Percentiles rank a stretch among this genome's conserved stretches.
phyloP scores from a whole-genome alignment of 2,888 invertebrate species.

The Neoascia interrupta region DNA sequence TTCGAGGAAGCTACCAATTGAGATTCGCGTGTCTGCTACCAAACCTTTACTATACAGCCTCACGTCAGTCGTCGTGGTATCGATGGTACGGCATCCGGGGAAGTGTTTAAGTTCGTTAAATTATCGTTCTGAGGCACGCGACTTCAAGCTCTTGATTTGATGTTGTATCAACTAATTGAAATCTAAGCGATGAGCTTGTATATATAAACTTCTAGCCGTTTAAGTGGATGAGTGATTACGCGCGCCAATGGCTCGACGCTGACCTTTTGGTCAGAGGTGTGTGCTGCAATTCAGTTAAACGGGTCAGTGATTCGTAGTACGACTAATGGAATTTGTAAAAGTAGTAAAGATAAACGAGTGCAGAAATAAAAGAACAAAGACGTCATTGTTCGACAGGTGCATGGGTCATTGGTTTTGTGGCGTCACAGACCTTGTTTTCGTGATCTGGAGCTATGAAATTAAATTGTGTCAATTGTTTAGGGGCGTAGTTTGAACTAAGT shows the following conservation, averaged over 20 bases:
- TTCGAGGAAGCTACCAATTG: no score
- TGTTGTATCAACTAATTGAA: slow-evolving; percentile 62
- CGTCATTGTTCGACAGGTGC: slow-evolving; percentile 48
- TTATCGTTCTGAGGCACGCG: slow-evolving; percentile 55
- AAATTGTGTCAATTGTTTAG: no score
- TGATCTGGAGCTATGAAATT: no score
- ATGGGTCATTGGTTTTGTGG: slow-evolving; percentile 15
- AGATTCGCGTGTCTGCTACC: no score
- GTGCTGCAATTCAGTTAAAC: slow-evolving; percentile 52
- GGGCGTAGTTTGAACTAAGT: no score
- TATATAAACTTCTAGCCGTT: slow-evolving; percentile 15
- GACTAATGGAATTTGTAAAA: slow-evolving; percentile 3
- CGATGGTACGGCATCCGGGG: no score
- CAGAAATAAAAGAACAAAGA: no score
- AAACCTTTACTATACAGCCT: no score
- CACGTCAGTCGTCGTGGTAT: no score
- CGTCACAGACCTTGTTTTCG: slow-evolving; percentile 7
- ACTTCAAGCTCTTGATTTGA: slow-evolving; percentile 48
- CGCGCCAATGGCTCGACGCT: background rate
- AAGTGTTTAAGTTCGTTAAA: slow-evolving; percentile 56
- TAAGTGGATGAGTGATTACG: slow-evolving; percentile 31
- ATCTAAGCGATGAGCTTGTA: slow-evolving; percentile 55
- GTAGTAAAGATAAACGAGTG: no score
- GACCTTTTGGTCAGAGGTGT: slow-evolving; percentile 51
- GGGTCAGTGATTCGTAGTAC: slow-evolving; percentile 56